phyloP scores from a whole-genome alignment of 2,797 vertebrate species.

The Bovichtus diacanthus region DNA sequence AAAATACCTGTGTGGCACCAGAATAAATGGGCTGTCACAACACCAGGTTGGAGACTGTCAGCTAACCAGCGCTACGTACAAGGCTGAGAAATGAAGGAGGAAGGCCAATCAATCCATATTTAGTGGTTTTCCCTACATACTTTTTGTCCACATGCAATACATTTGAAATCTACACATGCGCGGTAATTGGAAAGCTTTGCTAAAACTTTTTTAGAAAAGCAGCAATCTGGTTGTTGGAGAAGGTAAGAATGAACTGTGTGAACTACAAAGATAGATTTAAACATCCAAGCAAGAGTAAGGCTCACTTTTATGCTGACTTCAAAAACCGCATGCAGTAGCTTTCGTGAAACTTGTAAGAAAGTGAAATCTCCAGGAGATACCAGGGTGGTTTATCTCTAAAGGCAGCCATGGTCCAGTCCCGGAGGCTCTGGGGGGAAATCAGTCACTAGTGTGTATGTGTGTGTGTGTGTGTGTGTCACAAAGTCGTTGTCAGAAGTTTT shows the following conservation, averaged over 20 bases:
- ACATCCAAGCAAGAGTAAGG: conserved; percentile 37
- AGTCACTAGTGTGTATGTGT: conserved; percentile 12
- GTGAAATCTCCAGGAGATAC: conserved; percentile 59
- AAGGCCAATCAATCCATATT: conserved; percentile 46
- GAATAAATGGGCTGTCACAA: conserved; percentile 61
- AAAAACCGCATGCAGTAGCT: conserved; percentile 43
- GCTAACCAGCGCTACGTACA: conserved; percentile 14
- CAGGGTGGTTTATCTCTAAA: conserved; percentile 65
- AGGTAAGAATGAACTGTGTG: conserved; percentile 33
- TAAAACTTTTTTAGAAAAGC: conserved; percentile 21
- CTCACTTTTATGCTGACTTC: conserved; percentile 49
- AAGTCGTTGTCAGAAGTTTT: conserved; percentile 63
- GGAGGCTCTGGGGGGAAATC: conserved; percentile 58
- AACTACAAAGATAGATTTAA: conserved; percentile 44
- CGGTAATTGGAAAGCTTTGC: conserved; percentile 1
- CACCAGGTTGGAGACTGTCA: conserved; percentile 42
- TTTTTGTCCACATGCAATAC: background rate
- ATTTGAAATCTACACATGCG: conserved; percentile 12
- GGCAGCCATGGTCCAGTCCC: conserved; percentile 58
- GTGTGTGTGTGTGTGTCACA: conserved; percentile 34
- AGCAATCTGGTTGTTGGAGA: background rate
- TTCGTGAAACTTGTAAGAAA: conserved; percentile 55
- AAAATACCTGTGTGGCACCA: conserved; percentile 29
- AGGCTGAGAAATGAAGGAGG: conserved; percentile 28
- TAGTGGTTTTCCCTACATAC: background rate